Evolutionary conservation across 2,113 vertebrate genomes (phyloP), one percentile per base, ranked within the genome.

Genomic region (Trogon surrucura): DNA sequence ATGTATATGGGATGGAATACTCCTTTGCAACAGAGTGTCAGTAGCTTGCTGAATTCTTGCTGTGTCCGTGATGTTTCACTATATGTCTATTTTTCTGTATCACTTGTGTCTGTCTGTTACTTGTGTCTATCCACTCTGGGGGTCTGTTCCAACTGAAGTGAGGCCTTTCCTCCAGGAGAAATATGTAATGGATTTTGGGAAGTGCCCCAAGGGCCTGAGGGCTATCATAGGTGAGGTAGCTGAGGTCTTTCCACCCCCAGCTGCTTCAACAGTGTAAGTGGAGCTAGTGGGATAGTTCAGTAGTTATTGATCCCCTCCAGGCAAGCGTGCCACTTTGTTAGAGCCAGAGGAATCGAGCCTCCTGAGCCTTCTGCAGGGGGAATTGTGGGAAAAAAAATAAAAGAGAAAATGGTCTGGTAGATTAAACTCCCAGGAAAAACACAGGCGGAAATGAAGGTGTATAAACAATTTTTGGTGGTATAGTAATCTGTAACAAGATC

Each of bases 241-340:
- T 1, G 64, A 48, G 60, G 30, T 62, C n/a, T 66, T 44, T 23
- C 81, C 50, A 8, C 29, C 44, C n/a, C 5, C 1, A 58, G 61
- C 65, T 50, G 34, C 66, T 53, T 47, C 66, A 74, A 80, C 23
- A 54, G 80, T 2, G 34, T n/a, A 78, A 89, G 87, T 47, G 38
- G 81, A 84, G 85, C 77, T 67, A 87, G 58, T 7, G 1, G 0
- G 16, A 45, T 23, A 61, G 72, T 62, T 96, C 38, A 2, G 50
- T 74, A 81, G 85, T 47, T 91, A 93, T 48, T 34, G 93, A 81
- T 92, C 78, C 47, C 83, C 34, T 61, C 75, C 82, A 82, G 69
- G 54, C 67, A 53, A 70, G 65, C 36, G 1, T 25, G 61, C 27
- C 10, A 62, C 92, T 67, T 38, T 82, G 60, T 65, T 57, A 60